A percentile compares a stretch with the other conserved stretches of the same genome.
These are phyloP conservation scores for Neuroterus valhalla DNA, from an alignment of 1,140 invertebrate species.

Conservation along the genomic window DNA sequence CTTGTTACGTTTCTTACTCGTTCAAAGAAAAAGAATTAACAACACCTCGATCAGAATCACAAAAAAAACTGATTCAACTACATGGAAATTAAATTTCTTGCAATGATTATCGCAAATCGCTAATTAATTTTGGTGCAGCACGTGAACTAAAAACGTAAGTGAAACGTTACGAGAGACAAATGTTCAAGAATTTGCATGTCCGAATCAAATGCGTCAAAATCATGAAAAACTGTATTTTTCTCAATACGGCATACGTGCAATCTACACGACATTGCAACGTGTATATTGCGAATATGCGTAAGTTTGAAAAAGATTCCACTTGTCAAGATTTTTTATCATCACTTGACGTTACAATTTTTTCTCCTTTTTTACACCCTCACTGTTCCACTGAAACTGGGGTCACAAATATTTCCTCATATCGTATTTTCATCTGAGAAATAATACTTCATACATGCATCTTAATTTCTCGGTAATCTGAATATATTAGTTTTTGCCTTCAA, in stretches of 20 bases:
- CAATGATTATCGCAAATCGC: too few species aligned
- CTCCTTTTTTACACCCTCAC: not conserved
- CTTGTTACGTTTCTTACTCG: too few species aligned
- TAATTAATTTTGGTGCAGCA: not conserved
- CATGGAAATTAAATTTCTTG: too few species aligned
- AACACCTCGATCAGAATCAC: too few species aligned
- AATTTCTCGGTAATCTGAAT: not conserved
- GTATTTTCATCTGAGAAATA: not conserved
- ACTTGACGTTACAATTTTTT: slow-evolving; percentile 4
- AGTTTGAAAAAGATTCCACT: slow-evolving; percentile 2
- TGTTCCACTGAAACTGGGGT: too few species aligned
- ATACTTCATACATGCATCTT: not conserved
- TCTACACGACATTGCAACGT: not conserved
- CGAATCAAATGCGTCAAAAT: slow-evolving; percentile 26
- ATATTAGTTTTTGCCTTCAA: not conserved
- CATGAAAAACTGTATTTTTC: slow-evolving; percentile 23
- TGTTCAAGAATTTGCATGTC: slow-evolving; percentile 20
- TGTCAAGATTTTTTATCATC: not conserved
- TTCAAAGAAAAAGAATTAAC: too few species aligned
- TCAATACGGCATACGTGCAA: not conserved
- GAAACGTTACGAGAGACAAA: slow-evolving; percentile 4
- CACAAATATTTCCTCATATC: not conserved
- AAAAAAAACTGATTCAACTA: too few species aligned
- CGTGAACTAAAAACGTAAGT: not conserved
- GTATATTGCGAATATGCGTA: not conserved